Evolutionary conservation across 2,113 vertebrate species (phyloP), one percentile per base, ranked within the genome.

Genomic region (Galbula dea): DNA sequence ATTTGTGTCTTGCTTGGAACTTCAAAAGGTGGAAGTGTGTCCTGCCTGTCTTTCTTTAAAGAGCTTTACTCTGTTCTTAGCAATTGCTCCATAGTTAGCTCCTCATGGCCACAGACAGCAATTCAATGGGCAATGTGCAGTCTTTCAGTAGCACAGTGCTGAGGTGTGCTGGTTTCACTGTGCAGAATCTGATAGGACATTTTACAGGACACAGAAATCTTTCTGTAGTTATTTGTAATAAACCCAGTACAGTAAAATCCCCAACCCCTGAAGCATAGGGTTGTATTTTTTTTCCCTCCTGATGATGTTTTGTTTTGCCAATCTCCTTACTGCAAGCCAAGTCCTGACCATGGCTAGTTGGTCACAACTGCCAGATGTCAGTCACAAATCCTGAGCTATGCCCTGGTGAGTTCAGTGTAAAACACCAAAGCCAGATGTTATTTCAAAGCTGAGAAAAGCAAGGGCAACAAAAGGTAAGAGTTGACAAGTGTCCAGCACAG

Each of bases 41-140:
- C 29, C 9, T 41, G 59, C 27, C 34, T 2, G 4, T 4, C 1
- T 51, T 77, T 81, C 41, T 39, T 48, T 14, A 43, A 27, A 57
- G 41, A 78, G n/a, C 48, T 86, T 81, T 62, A 10, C 34, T 79
- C 39, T 67, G 0, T 69, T 49, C 34, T 34, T 83, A 52, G 17
- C 30, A 32, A 6, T 7, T 13, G 4, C 62, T 66, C 19, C 30
- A 2, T 61, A 10, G 13, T 4, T 30, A 46, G 12, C 39, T 59
- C 3, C 59, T 37, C 4, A 0, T 51, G 39, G 27, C 23, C 22
- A 2, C 12, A 4, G 32, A 2, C 12, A 4, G 32, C 22, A 29
- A 26, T 11, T 8, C 1, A 52, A 2, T 15, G 43, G 21, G 15
- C 4, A 2, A 9, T 23, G 21, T 51, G 0, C 32, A n/a, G 16